Conservation (phyloP, 2,888 invertebrate genomes). For the Campoplex nolae region DNA sequence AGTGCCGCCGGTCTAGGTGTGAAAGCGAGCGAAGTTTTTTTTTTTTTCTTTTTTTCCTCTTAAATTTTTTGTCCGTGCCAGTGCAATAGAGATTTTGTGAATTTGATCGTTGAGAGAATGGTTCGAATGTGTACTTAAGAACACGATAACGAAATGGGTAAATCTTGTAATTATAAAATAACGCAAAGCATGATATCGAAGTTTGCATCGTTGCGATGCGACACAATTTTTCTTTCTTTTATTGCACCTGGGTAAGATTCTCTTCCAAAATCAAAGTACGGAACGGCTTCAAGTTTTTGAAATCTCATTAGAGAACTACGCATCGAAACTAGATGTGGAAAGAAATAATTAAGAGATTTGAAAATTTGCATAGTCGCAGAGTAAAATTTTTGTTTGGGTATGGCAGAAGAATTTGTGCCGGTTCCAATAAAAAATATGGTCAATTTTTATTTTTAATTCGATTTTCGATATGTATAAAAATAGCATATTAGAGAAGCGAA, state of each 20-base stretch:
- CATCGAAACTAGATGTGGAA: not conserved
- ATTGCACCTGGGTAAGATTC: not conserved
- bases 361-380: not conserved
- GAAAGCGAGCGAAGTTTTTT: conserved; percentile 20
- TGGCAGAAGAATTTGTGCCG: not conserved
- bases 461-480: not conserved
- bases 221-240: conserved; percentile 6
- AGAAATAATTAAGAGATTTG: not conserved
- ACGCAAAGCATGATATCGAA: not conserved
- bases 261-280: not conserved
- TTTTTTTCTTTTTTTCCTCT: conserved; percentile 20
- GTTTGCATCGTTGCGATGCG: not conserved
- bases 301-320: not conserved
- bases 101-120: conserved; percentile 51
- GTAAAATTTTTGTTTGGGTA: not conserved
- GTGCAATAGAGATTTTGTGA: conserved; percentile 62
- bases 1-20: conserved; percentile 72
- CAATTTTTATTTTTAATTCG: not conserved
- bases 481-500: not conserved
- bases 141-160: not conserved
- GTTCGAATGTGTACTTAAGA: conserved; percentile 61
- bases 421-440: not conserved
- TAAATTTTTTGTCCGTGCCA: conserved; percentile 43
- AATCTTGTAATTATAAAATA: not conserved
- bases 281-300: not conserved